phyloP scores from a whole-genome alignment of 1,140 invertebrate species.

The Drosophila melanogaster region Release_6_plus_ISO1_MT NT_033777.3:11137001-11137500 shows the following conservation, averaged over 20 bases:
- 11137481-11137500: conserved; percentile 92
- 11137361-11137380: conserved; percentile 91
- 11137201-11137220: neutral
- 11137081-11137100: too few species aligned
- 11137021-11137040: neutral
- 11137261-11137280: conserved; percentile 18
- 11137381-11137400: conserved; percentile 92
- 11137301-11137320: conserved; percentile 4
- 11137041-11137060: conserved; percentile 18
- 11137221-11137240: neutral
- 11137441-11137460: conserved; percentile 99
- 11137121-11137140: neutral
- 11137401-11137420: conserved; percentile 92
- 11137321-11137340: conserved; percentile 84
- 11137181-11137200: neutral
- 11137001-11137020: conserved; percentile 1
- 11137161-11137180: neutral
- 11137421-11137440: conserved; percentile 96
- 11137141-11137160: conserved; percentile 3
- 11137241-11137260: neutral
- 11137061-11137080: neutral
- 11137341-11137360: conserved; percentile 97
- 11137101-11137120: too few species aligned
- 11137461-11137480: conserved; percentile 97
- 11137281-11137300: conserved; percentile 19